Conservation (phyloP, 2,113 vertebrate genomes). For the Spea multiplicata region DNA sequence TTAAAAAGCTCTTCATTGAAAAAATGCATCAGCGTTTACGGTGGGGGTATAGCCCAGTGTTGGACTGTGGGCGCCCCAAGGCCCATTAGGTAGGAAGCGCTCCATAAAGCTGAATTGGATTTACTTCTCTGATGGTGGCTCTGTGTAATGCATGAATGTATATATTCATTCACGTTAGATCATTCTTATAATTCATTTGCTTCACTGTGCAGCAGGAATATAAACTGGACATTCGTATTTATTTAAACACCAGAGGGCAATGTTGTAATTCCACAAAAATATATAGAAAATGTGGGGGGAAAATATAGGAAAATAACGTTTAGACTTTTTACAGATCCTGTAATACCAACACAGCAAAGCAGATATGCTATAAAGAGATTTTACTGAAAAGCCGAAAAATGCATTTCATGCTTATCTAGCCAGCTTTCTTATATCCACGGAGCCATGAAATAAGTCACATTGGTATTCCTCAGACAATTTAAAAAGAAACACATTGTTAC, state of each 20-base stretch:
- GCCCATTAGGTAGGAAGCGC: too few species aligned
- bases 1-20: too few species aligned
- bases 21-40: too few species aligned
- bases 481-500: constrained; percentile 8
- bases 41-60: too few species aligned
- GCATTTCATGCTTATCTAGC: constrained; percentile 55
- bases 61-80: too few species aligned
- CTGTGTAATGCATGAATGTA: too few species aligned
- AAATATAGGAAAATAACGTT: constrained; percentile 23
- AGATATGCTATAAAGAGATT: constrained; percentile 21
- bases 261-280: background rate
- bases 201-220: too few species aligned
- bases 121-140: too few species aligned
- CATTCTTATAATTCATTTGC: too few species aligned
- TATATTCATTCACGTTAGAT: too few species aligned
- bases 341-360: background rate
- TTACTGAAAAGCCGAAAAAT: constrained; percentile 48
- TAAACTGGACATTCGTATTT: too few species aligned
- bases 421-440: constrained; percentile 59
- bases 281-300: background rate
- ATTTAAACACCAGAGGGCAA: constrained; percentile 17
- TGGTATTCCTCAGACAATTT: background rate
- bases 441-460: constrained; percentile 50
- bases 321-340: constrained; percentile 5
- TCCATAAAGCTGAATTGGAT: too few species aligned